A percentile compares a stretch with the other conserved stretches of the same genome.
Conservation (phyloP, 37 sponge, comb jelly and placozoan genomes). For the Bolinopsis microptera region DNA sequence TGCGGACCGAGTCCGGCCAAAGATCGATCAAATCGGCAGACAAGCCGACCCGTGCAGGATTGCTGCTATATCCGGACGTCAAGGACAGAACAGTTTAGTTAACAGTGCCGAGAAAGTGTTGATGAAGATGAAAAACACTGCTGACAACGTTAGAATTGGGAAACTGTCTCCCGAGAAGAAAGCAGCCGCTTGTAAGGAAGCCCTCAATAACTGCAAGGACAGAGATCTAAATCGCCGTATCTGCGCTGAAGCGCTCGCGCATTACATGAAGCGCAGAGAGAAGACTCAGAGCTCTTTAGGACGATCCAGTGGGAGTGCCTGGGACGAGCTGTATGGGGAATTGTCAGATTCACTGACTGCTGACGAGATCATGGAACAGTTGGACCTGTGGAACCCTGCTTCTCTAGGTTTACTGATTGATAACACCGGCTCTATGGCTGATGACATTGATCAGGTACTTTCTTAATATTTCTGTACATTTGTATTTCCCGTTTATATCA, state of each 20-base stretch:
- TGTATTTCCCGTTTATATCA: too few relatives aligned
- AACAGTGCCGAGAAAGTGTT: background rate
- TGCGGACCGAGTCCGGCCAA: background rate
- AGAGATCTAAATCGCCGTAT: background rate
- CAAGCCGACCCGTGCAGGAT: constrained; percentile 21
- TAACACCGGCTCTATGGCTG: constrained; percentile 23
- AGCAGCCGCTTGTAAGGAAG: background rate
- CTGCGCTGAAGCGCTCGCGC: constrained; percentile 20
- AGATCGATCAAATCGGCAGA: background rate
- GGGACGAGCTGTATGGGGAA: background rate
- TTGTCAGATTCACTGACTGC: background rate
- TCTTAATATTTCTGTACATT: too few relatives aligned
- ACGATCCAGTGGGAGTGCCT: background rate
- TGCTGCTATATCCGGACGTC: background rate
- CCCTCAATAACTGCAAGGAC: background rate
- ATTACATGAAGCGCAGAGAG: background rate
- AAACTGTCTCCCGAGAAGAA: background rate
- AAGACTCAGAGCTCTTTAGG: background rate
- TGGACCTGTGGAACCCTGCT: background rate
- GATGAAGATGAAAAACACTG: background rate
- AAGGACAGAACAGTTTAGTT: background rate
- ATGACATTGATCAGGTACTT: constrained; percentile 55
- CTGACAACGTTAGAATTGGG: background rate
- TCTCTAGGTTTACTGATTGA: constrained; percentile 6
- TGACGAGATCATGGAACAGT: background rate